Evolutionary conservation across 2,797 vertebrate genomes (phyloP).

Genomic region (Cheirogaleus major): DNA sequence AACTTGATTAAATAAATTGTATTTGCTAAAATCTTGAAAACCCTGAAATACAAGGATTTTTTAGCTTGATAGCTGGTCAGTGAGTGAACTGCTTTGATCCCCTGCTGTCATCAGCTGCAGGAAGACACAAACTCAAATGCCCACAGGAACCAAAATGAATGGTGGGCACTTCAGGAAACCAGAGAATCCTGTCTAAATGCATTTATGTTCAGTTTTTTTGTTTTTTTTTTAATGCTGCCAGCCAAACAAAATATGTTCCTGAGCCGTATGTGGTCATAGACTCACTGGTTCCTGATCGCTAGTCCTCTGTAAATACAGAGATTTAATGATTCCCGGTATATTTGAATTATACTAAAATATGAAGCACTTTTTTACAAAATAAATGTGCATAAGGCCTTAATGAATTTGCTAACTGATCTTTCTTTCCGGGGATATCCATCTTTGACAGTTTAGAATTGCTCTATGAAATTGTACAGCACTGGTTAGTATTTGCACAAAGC

Average conservation of each 20-base stretch:
- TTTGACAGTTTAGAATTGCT: background rate
- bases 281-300: background rate
- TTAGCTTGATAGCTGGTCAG: background rate
- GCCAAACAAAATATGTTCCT: background rate
- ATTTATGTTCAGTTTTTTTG: background rate
- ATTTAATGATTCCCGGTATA: background rate
- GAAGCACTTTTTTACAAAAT: constrained; percentile 10
- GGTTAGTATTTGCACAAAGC: background rate
- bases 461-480: background rate
- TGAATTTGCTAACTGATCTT: constrained; percentile 18
- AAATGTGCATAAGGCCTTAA: background rate
- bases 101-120: background rate
- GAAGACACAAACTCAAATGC: background rate
- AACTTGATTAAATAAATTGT: background rate
- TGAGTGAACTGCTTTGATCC: background rate
- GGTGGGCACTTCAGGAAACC: background rate
- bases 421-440: background rate
- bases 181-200: background rate
- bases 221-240: background rate
- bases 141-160: background rate
- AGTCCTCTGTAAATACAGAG: background rate
- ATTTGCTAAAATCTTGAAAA: constrained; percentile 34
- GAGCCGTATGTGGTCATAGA: background rate
- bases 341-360: constrained; percentile 26
- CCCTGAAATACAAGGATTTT: background rate